phyloP scores from a whole-genome alignment of 2,888 invertebrate genomes.

The Kryphioiulus occultus region DNA sequence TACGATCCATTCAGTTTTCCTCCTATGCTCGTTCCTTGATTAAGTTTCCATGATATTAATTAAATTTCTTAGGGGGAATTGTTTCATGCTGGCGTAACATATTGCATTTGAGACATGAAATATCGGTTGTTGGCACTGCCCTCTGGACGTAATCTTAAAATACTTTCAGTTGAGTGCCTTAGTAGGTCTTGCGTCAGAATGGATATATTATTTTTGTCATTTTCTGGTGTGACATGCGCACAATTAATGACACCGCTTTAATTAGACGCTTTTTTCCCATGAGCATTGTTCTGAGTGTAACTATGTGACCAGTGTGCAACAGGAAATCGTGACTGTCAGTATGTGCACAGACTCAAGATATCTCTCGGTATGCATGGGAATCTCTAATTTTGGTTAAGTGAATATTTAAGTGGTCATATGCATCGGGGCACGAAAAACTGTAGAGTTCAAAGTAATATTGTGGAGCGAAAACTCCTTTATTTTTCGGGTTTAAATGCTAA shows the following conservation, averaged over 20 bases:
- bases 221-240: constrained; percentile 14
- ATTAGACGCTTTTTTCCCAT: constrained; percentile 8
- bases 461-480: neutral
- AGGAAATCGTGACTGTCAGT: constrained; percentile 26
- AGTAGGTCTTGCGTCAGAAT: constrained; percentile 3
- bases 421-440: neutral
- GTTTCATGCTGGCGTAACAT: constrained; percentile 31
- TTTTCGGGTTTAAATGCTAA: constrained; percentile 2
- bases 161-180: constrained; percentile 22
- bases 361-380: neutral
- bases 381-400: neutral
- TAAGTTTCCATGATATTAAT: constrained; percentile 35
- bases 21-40: neutral
- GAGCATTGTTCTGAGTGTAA: neutral
- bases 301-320: neutral
- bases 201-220: constrained; percentile 35
- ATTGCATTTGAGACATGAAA: constrained; percentile 26
- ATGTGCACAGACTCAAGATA: neutral
- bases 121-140: constrained; percentile 35
- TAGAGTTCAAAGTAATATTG: neutral
- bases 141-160: constrained; percentile 35
- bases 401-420: neutral
- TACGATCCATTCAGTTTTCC: constrained; percentile 25
- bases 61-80: constrained; percentile 18
- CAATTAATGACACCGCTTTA: constrained; percentile 20